Evolutionary conservation across 2,888 invertebrate species (phyloP).

Genomic region (Caenorhabditis becei): DNA sequence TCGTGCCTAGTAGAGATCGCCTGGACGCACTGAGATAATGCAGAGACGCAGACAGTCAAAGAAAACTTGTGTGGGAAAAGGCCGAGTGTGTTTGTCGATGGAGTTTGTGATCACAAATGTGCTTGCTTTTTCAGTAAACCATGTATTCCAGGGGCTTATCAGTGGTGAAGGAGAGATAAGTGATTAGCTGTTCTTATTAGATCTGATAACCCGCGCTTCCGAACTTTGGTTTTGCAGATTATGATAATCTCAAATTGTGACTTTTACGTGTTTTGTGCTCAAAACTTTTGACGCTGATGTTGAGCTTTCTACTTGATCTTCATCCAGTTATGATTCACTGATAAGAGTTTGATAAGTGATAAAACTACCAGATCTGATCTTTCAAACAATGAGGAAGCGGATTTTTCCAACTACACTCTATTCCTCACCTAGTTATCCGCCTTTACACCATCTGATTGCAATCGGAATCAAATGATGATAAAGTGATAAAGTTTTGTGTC

Average conservation of each 20-base stretch:
- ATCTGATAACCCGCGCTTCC: no score
- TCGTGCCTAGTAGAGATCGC: constrained; percentile 10
- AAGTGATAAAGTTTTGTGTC: neutral
- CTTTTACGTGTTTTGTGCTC: no score
- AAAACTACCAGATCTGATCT: neutral
- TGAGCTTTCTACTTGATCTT: no score
- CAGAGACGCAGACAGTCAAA: constrained; percentile 39
- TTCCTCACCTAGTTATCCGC: neutral
- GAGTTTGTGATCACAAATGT: constrained; percentile 54
- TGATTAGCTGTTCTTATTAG: constrained; percentile 25
- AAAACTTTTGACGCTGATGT: no score
- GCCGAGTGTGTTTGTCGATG: constrained; percentile 38
- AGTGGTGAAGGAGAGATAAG: neutral
- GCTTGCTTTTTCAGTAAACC: constrained; percentile 8
- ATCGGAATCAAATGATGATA: neutral
- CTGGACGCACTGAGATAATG: neutral
- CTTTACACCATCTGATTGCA: neutral
- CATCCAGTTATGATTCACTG: no score
- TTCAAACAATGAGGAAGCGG: neutral
- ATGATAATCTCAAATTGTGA: no score
- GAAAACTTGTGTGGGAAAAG: constrained; percentile 30
- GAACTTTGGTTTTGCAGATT: no score
- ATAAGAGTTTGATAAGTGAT: no score
- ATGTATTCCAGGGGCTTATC: neutral
- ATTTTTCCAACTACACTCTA: neutral